Conservation (phyloP, 2,113 vertebrate genomes). For the Pangasianodon gigas region DNA sequence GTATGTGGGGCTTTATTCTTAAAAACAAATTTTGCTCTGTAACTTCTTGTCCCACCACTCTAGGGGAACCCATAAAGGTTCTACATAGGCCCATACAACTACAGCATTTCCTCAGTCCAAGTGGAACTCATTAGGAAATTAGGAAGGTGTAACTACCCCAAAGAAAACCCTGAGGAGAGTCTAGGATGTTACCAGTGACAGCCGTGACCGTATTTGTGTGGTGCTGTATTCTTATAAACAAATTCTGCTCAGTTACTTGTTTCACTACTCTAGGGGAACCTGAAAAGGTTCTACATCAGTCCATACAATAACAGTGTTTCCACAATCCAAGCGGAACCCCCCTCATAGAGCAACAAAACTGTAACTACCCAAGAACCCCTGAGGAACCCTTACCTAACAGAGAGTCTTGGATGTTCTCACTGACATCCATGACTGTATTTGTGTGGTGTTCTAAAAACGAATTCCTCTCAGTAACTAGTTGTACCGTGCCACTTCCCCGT, state of each 20-base stretch:
- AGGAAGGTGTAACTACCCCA: background rate
- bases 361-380: background rate
- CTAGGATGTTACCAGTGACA: background rate
- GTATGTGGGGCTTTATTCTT: no score
- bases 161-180: background rate
- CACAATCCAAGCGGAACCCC: background rate
- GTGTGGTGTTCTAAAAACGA: background rate
- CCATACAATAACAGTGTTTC: background rate
- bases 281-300: background rate
- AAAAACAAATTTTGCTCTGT: background rate
- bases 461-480: background rate
- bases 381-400: background rate
- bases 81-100: background rate
- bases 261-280: background rate
- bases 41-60: background rate
- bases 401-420: background rate
- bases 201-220: background rate
- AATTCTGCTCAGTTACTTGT: background rate
- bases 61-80: background rate
- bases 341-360: background rate
- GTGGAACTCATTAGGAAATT: background rate
- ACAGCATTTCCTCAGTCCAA: background rate
- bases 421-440: background rate
- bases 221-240: background rate
- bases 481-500: background rate